A percentile compares a stretch with the other conserved stretches of the same genome.
Evolutionary conservation across 2,888 invertebrate species (phyloP).

Genomic region (Eupithecia centaureata): DNA sequence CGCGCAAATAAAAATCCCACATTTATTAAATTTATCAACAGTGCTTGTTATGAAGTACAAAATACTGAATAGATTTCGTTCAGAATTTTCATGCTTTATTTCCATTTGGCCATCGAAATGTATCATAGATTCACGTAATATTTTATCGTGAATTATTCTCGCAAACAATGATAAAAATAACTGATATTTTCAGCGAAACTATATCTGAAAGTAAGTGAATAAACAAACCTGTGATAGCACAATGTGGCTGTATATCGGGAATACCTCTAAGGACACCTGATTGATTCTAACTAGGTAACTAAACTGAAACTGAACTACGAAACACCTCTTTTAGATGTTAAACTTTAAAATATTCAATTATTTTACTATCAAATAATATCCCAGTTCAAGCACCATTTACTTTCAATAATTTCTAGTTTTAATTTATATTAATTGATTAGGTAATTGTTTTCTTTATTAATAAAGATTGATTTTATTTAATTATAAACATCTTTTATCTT

Average conservation of each 20-base stretch:
- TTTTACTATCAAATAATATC: too few relatives aligned
- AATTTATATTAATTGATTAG: too few relatives aligned
- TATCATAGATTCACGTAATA: neutral
- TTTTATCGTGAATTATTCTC: neutral
- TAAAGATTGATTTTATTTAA: too few relatives aligned
- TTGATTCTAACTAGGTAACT: neutral
- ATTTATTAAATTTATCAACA: neutral
- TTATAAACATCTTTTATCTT: too few relatives aligned
- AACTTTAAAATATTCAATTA: too few relatives aligned
- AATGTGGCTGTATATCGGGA: neutral
- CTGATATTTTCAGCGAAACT: neutral
- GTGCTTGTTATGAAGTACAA: neutral
- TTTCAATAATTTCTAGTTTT: too few relatives aligned
- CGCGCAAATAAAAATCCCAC: neutral
- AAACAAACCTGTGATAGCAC: neutral
- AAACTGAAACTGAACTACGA: neutral
- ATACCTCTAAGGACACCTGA: neutral
- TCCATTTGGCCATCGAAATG: neutral
- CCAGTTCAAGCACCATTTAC: too few relatives aligned
- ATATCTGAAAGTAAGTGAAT: neutral
- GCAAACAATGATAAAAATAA: neutral
- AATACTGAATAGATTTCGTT: neutral
- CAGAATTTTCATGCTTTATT: too few relatives aligned
- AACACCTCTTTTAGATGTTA: neutral
- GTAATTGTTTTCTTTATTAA: too few relatives aligned